phyloP scores from a whole-genome alignment of 1,140 invertebrate genomes.

The Drosophila orena region DNA sequence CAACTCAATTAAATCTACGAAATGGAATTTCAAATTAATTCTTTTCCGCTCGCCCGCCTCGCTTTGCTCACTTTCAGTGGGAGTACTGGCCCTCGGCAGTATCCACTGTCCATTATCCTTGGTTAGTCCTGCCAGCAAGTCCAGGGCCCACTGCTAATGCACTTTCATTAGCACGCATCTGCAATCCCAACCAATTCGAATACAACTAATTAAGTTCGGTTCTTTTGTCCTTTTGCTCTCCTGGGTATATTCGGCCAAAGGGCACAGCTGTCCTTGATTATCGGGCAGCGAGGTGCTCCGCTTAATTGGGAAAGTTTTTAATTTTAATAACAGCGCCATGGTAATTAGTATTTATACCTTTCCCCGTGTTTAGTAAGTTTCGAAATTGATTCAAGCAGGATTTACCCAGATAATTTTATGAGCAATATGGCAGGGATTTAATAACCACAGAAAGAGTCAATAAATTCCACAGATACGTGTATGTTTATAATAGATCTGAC shows the following conservation, averaged over 20 bases:
- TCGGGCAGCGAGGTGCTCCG: background rate
- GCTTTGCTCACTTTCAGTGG: constrained; percentile 46
- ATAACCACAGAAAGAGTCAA: too few species aligned
- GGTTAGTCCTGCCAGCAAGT: constrained; percentile 9
- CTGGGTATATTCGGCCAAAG: constrained; percentile 12
- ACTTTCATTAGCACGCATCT: constrained; percentile 45
- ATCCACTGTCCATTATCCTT: constrained; percentile 27
- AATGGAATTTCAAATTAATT: constrained; percentile 85
- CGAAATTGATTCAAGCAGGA: too few species aligned
- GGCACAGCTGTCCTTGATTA: constrained; percentile 55
- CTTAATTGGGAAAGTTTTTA: constrained; percentile 2
- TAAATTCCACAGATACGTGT: background rate
- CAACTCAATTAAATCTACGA: constrained; percentile 85
- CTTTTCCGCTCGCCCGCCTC: constrained; percentile 35
- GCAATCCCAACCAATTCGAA: constrained; percentile 20
- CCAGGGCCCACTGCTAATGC: constrained; percentile 27
- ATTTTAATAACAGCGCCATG: background rate
- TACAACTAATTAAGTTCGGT: constrained; percentile 61
- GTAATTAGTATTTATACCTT: background rate
- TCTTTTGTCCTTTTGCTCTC: background rate
- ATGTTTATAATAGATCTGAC: background rate
- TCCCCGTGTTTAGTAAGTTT: background rate
- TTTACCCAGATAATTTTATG: too few species aligned
- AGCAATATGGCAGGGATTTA: too few species aligned
- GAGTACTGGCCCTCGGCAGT: constrained; percentile 9